Conservation (phyloP, 64 coral and sea anemone species). For the Platygyra sinensis region DNA sequence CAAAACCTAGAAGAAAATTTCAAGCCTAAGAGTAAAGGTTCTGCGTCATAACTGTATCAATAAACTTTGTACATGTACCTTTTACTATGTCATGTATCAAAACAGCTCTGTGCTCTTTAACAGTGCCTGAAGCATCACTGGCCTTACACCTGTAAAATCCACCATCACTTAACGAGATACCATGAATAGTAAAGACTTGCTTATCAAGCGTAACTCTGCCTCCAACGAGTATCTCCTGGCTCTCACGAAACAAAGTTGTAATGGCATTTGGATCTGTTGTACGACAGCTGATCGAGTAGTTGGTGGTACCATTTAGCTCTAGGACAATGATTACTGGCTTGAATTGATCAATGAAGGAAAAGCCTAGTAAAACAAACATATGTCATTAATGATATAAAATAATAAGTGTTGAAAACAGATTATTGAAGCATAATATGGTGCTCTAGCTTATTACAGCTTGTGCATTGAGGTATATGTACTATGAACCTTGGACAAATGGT, state of each 20-base stretch:
- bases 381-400: no score
- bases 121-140: not conserved
- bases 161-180: not conserved
- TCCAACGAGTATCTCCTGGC: not conserved
- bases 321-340: not conserved
- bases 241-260: not conserved
- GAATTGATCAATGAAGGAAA: not conserved
- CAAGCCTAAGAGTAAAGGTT: not conserved
- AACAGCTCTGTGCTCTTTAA: not conserved
- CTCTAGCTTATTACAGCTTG: no score
- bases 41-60: not conserved
- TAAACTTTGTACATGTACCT: not conserved
- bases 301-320: constrained; percentile 7
- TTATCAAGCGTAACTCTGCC: constrained; percentile 12
- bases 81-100: not conserved
- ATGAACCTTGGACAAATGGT: no score
- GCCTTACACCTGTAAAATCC: constrained; percentile 5
- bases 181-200: constrained; percentile 24
- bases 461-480: no score
- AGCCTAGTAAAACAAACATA: constrained; percentile 5
- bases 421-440: no score
- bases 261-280: constrained; percentile 66
- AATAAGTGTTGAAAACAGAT: no score
- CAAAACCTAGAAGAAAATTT: no score
- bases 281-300: not conserved